Evolutionary conservation across 2,888 invertebrate species (phyloP), one percentile per base, ranked within the genome.

Genomic region (Cataglyphis cursor): DNA sequence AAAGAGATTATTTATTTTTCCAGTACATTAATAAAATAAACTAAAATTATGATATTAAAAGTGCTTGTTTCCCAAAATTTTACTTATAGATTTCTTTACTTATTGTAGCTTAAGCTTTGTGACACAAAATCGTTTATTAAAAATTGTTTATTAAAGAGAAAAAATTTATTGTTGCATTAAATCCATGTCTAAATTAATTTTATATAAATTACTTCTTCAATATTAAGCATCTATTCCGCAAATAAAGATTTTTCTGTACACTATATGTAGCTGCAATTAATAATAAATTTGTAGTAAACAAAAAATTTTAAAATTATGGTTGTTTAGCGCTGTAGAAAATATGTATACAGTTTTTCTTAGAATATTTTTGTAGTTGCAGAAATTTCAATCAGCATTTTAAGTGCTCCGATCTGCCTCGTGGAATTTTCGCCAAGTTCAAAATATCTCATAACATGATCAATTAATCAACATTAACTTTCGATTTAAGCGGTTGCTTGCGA

Each of bases 391-490:
- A 38, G 15, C 21, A 62, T 62, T 15, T 24, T 48, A 44, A 62
- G n/a, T 62, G 6, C n/a, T 24, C 10, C 18, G 1, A 41, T 61
- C 4, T 15, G 38, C 21, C n/a, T 35, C 35, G 12, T 6, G 41
- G 3, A 31, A 68, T 44, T 70, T 68, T 31, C 44, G 21, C 41
- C n/a, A 8, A 24, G 3, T 24, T 65, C 15, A 0, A 31, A 80
- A 70, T 41, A 31, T 15, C 12, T 35, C 12, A 5, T 48, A 66
- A 81, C 35, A 28, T 21, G 9, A 38, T n/a, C 76, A 66, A 82
- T 78, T 82, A 78, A 65, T 82, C 44, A 51, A 8, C 54, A 48
- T 44, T 21, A 41, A 66, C 6, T 76, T 68, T 76, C 54, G 38
- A 78, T 68, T 41, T 35, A 51, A 10, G 35, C 18, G 9, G n/a